phyloP scores from a whole-genome alignment of 92 coral and sea anemone genomes.

The Palythoa caribaeorum region DNA sequence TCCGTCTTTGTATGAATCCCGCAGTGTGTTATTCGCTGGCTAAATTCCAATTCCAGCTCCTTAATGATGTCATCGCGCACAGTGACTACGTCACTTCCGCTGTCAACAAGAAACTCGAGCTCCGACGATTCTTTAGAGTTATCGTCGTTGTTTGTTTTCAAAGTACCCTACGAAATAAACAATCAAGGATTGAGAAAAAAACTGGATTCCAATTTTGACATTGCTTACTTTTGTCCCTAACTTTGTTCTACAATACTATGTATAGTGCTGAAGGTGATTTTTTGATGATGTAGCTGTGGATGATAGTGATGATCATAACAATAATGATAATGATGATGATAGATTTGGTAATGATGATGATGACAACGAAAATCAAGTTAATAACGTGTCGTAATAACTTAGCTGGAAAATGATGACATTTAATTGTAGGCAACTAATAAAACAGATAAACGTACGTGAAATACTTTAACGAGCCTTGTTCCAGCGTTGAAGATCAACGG shows the following conservation, averaged over 20 bases:
- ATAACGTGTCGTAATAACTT: too few relatives aligned
- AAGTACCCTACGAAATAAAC: neutral
- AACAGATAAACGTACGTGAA: too few relatives aligned
- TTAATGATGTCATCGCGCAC: conserved; percentile 67
- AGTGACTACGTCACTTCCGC: conserved; percentile 83
- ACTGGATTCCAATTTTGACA: neutral
- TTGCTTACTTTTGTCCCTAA: neutral
- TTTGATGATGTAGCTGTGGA: neutral
- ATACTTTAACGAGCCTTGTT: too few relatives aligned
- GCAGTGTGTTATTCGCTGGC: conserved; percentile 65
- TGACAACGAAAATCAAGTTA: too few relatives aligned
- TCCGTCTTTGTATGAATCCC: conserved; percentile 64
- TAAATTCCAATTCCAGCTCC: conserved; percentile 54
- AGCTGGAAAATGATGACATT: too few relatives aligned
- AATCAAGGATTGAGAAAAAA: neutral
- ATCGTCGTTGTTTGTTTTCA: neutral
- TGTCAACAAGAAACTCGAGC: conserved; percentile 81
- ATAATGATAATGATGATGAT: too few relatives aligned
- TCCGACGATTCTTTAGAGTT: neutral
- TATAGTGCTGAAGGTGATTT: neutral
- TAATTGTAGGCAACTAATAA: too few relatives aligned
- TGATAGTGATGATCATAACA: too few relatives aligned
- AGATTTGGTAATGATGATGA: too few relatives aligned
- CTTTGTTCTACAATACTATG: neutral
- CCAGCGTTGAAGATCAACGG: too few relatives aligned